Conservation (phyloP, 2,113 vertebrate genomes). For the Nansenia antarctica region DNA sequence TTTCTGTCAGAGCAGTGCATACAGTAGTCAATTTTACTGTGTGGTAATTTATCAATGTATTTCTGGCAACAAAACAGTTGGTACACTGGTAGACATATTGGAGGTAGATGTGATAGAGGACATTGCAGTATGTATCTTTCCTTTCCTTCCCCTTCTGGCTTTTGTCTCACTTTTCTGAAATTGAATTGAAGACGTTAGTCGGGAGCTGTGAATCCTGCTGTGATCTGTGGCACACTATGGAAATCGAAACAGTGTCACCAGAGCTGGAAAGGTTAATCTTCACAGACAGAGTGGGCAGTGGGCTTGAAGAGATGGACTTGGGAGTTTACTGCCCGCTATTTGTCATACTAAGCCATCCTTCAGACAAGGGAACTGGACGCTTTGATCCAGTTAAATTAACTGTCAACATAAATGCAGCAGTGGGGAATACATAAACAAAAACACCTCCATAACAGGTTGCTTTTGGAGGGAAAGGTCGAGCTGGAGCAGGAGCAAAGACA, state of each 20-base stretch:
- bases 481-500: conserved; percentile 36
- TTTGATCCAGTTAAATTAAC: conserved; percentile 72
- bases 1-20: background rate
- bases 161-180: background rate
- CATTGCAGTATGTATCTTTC: background rate
- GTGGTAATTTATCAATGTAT: background rate
- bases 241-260: conserved; percentile 59
- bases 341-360: conserved; percentile 66
- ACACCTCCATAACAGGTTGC: conserved; percentile 30
- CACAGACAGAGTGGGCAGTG: conserved; percentile 62
- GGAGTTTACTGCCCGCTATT: conserved; percentile 64
- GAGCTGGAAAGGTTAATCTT: conserved; percentile 66
- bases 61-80: background rate
- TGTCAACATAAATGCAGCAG: conserved; percentile 69
- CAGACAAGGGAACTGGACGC: conserved; percentile 65
- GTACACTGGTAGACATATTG: background rate
- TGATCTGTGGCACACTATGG: conserved; percentile 37
- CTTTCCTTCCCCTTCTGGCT: background rate
- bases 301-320: conserved; percentile 58
- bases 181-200: conserved; percentile 37
- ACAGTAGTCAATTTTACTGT: background rate
- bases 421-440: conserved; percentile 53
- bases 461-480: conserved; percentile 47
- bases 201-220: conserved; percentile 37
- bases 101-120: background rate